Evolutionary conservation across 1,140 invertebrate species (phyloP), one percentile per base, ranked within the genome.

Genomic region (Ostrea denselamellosa): DNA sequence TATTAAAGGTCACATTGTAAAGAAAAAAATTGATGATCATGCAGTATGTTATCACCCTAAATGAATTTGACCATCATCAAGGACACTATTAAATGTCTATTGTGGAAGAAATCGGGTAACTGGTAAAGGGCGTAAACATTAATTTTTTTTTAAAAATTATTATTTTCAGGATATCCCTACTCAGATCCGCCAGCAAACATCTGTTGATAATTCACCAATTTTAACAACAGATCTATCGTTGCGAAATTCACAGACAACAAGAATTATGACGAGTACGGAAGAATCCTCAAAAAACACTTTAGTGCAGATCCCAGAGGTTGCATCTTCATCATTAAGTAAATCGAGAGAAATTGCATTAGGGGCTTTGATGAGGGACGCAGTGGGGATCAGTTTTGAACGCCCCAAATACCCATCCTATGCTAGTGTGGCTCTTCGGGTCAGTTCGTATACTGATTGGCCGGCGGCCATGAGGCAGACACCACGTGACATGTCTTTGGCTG

Each of bases 401-500:
- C 89, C 89, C 25, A 83, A 62, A 25, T 62, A 87, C 34, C 90
- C 90, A 8, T 54, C 85, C 14, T 90, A 88, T 56, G 84, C 90
- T 4, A 68, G 87, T 44, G 65, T 89, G 58, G 68, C 85, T 22
- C 81, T 86, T 8, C 86, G 91, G 14, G 44, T 90, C 28, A 85
- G 85, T 14, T 87, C 90, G 12, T 92, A 90, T 58, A 34, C 85
- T 2, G 56, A 53, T 25, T 92, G 90, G 90, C 89, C 90, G 1
- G 53, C 71, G 25, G 34, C 85, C 77, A 19, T 77, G 22, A 82
- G 83, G 17, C 88, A 90, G 34, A 89, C 19, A 0, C 86, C 88
- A 12, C 44, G 87, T n/a, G 82, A 89, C 9, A 83, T 92, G 82
- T 89, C 91, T 19, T 77, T 53, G n/a, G 90, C 91, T 28, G 91